Percentiles rank a stretch among this genome's conserved stretches.
Conservation (phyloP, 2,888 invertebrate species). For the Petrolisthes cinctipes region DNA sequence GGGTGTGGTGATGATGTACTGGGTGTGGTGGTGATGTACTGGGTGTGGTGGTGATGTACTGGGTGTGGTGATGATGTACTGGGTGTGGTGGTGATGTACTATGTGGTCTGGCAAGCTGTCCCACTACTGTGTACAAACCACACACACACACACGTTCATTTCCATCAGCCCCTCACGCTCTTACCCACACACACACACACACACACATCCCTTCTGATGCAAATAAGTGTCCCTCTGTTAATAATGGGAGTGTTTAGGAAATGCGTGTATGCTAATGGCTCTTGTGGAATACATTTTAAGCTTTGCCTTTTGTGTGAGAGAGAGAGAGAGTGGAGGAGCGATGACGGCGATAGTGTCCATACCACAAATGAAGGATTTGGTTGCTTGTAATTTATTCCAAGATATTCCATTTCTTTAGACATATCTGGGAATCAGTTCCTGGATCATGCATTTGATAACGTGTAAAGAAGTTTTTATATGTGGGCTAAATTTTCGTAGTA, state of each 20-base stretch:
- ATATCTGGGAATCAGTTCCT: no score
- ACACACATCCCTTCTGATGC: slow-evolving; percentile 3
- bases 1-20: slow-evolving; percentile 3
- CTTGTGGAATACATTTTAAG: no score
- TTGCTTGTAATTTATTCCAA: no score
- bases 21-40: not conserved
- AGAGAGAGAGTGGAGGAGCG: no score
- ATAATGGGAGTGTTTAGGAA: slow-evolving; percentile 29
- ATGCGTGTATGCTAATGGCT: not conserved
- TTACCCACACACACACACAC: not conserved
- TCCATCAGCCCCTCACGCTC: slow-evolving; percentile 28
- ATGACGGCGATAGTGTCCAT: no score
- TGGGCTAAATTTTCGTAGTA: no score
- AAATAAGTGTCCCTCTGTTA: slow-evolving; percentile 19
- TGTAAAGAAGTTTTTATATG: no score
- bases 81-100: not conserved
- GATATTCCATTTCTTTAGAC: no score
- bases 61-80: slow-evolving; percentile 2
- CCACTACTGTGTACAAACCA: slow-evolving; percentile 13
- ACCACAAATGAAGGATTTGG: no score
- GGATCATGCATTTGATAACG: no score
- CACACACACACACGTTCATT: slow-evolving; percentile 15
- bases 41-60: not conserved
- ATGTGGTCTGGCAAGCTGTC: slow-evolving; percentile 21
- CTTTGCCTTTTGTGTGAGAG: no score